These are phyloP conservation scores for Potamilus streckersoni DNA, from an alignment of 1,140 invertebrate species.

Conservation along the genomic window DNA sequence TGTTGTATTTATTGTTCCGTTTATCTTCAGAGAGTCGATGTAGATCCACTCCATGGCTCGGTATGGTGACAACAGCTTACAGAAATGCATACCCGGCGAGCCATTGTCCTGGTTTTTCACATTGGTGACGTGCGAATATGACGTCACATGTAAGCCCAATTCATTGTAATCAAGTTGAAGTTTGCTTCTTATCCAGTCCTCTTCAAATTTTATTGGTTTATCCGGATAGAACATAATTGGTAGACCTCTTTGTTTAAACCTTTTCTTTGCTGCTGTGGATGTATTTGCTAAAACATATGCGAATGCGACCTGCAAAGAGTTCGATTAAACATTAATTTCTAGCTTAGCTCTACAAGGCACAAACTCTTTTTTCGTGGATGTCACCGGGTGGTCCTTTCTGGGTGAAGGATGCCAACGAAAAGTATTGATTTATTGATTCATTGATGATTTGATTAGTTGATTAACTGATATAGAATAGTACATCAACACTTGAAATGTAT, in stretches of 20 bases:
- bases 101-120: neutral
- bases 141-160: conserved; percentile 26
- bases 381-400: too few species aligned
- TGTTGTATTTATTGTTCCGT: too few species aligned
- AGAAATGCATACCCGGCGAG: conserved; percentile 28
- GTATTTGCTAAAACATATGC: conserved; percentile 14
- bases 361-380: too few species aligned
- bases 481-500: too few species aligned
- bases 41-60: conserved; percentile 46
- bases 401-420: too few species aligned
- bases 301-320: conserved; percentile 17
- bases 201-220: neutral
- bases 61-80: conserved; percentile 38
- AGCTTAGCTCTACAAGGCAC: too few species aligned
- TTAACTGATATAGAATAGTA: too few species aligned
- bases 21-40: conserved; percentile 32
- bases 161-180: conserved; percentile 19
- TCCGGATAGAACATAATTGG: conserved; percentile 6
- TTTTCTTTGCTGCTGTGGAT: conserved; percentile 12
- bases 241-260: conserved; percentile 14
- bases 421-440: too few species aligned
- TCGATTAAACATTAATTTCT: too few species aligned
- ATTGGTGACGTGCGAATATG: conserved; percentile 2
- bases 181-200: conserved; percentile 13
- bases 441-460: too few species aligned